Conservation (phyloP, 2,888 invertebrate genomes). For the Ischnus inquisitorius region DNA sequence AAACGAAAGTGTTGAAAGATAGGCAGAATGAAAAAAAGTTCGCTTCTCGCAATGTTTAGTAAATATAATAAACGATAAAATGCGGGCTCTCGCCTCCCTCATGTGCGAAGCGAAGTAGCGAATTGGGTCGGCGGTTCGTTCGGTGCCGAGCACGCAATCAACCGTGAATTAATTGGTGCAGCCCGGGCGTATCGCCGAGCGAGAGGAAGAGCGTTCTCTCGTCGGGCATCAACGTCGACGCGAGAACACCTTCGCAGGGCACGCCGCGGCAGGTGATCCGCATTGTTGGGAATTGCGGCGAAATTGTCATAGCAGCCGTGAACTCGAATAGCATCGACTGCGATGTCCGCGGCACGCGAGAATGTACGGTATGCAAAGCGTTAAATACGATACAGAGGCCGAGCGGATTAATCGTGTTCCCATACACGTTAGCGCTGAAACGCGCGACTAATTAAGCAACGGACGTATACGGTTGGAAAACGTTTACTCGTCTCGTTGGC, state of each 20-base stretch:
- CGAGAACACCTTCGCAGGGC: slow-evolving; percentile 18
- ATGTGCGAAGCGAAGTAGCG: slow-evolving; percentile 22
- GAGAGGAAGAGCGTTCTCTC: slow-evolving; percentile 1
- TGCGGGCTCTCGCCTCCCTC: no score
- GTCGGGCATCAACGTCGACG: slow-evolving; percentile 13
- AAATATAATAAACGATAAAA: neutral
- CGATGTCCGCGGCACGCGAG: neutral
- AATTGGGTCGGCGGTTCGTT: slow-evolving; percentile 63
- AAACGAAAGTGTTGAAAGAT: no score
- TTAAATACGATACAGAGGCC: neutral
- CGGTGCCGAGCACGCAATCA: slow-evolving; percentile 63
- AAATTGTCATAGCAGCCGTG: neutral
- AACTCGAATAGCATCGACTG: neutral
- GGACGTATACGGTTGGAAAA: neutral
- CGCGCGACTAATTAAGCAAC: neutral
- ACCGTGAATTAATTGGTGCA: slow-evolving; percentile 57
- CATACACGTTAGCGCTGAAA: neutral
- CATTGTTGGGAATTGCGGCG: neutral
- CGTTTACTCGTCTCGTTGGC: neutral
- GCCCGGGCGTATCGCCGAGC: slow-evolving; percentile 2
- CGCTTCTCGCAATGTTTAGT: neutral
- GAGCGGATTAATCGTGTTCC: neutral
- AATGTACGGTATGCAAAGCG: neutral
- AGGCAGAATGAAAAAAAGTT: no score
- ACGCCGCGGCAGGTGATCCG: neutral